Conservation (phyloP, 2,113 vertebrate genomes). For the Ameiurus melas region DNA sequence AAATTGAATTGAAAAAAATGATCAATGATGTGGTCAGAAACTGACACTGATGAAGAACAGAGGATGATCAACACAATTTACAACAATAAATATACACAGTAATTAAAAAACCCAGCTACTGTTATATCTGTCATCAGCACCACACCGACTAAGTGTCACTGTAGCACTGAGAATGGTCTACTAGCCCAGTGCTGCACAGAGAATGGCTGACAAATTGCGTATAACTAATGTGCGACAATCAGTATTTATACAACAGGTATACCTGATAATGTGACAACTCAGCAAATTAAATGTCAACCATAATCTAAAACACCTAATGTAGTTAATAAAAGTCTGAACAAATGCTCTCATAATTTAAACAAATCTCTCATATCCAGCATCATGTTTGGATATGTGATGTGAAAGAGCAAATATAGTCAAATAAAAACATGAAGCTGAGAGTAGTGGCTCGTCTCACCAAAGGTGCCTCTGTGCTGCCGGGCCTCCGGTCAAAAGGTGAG, state of each 20-base stretch:
- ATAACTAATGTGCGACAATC: not conserved
- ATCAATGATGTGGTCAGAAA: not conserved
- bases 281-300: not conserved
- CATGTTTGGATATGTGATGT: not conserved
- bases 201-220: not conserved
- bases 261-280: not conserved
- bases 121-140: not conserved
- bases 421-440: not conserved
- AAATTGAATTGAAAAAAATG: not conserved
- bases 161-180: not conserved
- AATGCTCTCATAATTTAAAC: not conserved
- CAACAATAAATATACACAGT: too few relatives aligned
- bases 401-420: not conserved
- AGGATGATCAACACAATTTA: not conserved
- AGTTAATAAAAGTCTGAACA: not conserved
- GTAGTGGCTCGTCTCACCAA: constrained; percentile 59
- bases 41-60: not conserved
- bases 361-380: not conserved
- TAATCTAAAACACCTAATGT: not conserved
- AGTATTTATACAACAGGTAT: not conserved
- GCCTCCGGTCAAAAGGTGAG: constrained; percentile 58
- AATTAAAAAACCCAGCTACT: not conserved
- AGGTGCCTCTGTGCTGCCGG: constrained; percentile 54
- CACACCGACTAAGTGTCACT: not conserved
- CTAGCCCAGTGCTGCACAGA: not conserved